Conservation (phyloP, 2,113 vertebrate species). For the Antennarius striatus region DNA sequence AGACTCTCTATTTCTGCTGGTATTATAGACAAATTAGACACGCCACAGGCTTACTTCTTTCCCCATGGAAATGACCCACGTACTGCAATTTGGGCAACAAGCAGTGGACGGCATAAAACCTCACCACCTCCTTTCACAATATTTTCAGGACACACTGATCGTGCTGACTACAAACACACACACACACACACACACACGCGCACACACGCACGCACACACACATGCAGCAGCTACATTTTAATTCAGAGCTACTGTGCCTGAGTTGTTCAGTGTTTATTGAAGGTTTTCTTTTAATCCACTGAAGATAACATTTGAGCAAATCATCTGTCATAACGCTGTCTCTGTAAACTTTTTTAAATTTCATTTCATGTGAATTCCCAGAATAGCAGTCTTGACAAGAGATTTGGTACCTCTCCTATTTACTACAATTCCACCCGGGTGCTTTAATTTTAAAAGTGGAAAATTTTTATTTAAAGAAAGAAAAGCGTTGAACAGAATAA, state of each 20-base stretch:
- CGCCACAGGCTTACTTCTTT: constrained; percentile 46
- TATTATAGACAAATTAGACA: constrained; percentile 67
- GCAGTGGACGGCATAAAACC: constrained; percentile 55
- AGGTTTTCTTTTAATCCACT: constrained; percentile 32
- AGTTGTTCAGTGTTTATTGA: constrained; percentile 21
- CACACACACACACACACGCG: constrained; percentile 1
- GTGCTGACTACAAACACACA: constrained; percentile 14
- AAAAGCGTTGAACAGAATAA: constrained; percentile 31
- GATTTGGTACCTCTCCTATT: constrained; percentile 10
- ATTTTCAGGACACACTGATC: constrained; percentile 31
- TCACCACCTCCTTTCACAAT: constrained; percentile 49
- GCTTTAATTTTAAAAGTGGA: constrained; percentile 24
- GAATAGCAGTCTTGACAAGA: background rate
- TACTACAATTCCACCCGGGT: constrained; percentile 25
- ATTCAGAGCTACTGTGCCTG: constrained; percentile 12
- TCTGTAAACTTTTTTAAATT: constrained; percentile 22
- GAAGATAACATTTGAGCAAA: constrained; percentile 31
- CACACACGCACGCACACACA: no score
- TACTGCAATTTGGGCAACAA: constrained; percentile 70
- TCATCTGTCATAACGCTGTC: constrained; percentile 20
- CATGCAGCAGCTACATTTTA: constrained; percentile 8
- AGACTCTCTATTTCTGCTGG: constrained; percentile 59
- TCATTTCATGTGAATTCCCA: constrained; percentile 27
- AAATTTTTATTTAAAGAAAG: constrained; percentile 27
- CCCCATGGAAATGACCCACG: constrained; percentile 63